Base-by-base conservation (phyloP, 2,797 vertebrate species). In the Eptatretus atami region DNA sequence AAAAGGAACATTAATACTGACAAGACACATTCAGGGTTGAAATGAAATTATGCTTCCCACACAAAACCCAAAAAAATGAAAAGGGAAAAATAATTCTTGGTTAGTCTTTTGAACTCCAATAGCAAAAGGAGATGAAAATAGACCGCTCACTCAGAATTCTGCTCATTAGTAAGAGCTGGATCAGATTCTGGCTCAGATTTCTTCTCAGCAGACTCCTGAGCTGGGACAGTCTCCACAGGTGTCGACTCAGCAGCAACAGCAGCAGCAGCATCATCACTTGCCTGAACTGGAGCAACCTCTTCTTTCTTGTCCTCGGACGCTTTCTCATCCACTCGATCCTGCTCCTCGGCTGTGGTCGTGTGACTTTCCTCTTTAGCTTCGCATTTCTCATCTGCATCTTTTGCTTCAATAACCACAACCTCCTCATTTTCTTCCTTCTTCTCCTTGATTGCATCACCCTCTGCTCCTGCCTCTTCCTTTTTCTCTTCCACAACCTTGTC, bases 341-440 rank as follows among this genome's bases (percentile, higher is more conserved):
- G 64, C 54, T 57, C 68, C 25, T 67, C 66, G 3, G 57, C 54
- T 13, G 67, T 65, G 11, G 67, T 72, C 2, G 67, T 65, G 0
- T 71, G 64, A 63, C 65, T 67, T 64, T 68, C 64, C 10, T 67
- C 68, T 63, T 69, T 66, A 15, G n/a, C 52, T 15, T 15, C 63
- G 15, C 15, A 65, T 15, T 74, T 68, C 67, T 75, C 74, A 64
- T 76, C 76, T 12, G 68, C 73, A 52, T 67, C 66, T 6, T 72
- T 66, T 63, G 73, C 70, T 11, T 71, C 54, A 31, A 70, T 71
- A 0, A 73, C 71, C 64, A 77, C 79, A 53, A 74, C 79, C 52
- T 75, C 77, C 1, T 73, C 73, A 1, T 74, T 69, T 12, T 78
- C 78, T 52, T 73, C 70, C 69, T 79, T 78, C 70, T 80, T 80